phyloP scores from a whole-genome alignment of 2,113 vertebrate genomes.

The Apodemus speciosus region DNA sequence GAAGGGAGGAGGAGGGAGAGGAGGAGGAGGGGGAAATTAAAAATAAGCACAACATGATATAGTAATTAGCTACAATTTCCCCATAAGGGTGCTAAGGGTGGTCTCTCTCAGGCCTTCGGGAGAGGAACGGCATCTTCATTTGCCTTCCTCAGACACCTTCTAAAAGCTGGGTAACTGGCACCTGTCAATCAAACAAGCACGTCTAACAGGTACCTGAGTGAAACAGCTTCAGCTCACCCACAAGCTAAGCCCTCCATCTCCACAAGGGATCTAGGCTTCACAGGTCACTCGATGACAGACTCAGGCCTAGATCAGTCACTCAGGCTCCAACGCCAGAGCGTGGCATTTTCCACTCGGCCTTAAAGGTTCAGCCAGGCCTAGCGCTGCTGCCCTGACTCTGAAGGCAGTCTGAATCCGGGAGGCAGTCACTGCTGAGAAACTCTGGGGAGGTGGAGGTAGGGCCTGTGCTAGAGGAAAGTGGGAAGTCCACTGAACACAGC shows the following conservation, averaged over 20 bases:
- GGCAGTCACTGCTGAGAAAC: neutral
- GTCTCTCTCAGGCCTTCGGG: neutral
- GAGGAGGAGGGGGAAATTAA: neutral
- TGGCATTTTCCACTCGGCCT: neutral
- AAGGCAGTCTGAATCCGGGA: neutral
- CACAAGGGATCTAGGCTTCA: neutral
- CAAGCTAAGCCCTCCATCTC: neutral
- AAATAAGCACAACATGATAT: constrained; percentile 26
- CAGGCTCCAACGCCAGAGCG: neutral
- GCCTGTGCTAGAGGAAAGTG: neutral
- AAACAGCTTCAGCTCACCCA: neutral
- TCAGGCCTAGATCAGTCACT: neutral
- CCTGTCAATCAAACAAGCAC: neutral
- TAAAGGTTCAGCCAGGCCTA: neutral
- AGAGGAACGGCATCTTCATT: neutral
- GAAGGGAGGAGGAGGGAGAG: neutral
- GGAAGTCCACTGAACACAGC: rapidly evolving
- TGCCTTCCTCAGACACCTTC: neutral
- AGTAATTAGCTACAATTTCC: neutral
- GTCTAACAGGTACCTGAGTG: neutral
- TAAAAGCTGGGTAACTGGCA: neutral
- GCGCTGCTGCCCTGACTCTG: too few species aligned
- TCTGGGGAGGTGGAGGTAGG: neutral
- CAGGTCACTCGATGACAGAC: neutral
- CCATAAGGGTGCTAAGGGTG: neutral